Evolutionary conservation across 2,113 vertebrate species (phyloP).

Genomic region (Phalacrocorax pelagicus): DNA sequence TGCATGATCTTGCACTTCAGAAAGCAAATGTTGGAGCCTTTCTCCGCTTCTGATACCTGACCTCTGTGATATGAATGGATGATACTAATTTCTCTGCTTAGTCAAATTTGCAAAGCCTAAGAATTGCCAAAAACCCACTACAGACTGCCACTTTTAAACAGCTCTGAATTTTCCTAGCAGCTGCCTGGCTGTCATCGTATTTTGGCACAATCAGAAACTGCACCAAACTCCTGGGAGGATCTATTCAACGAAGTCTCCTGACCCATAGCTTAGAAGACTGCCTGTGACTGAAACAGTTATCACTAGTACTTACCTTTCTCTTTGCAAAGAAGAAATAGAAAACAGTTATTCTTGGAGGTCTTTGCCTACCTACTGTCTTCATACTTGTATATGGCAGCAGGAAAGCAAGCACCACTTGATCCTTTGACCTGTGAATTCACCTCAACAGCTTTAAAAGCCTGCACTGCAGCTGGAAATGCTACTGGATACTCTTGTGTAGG

Average conservation of each 20-base stretch:
- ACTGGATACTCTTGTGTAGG: background rate
- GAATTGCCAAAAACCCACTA: background rate
- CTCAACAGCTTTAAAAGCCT: background rate
- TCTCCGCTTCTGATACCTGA: background rate
- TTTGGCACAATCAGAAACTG: background rate
- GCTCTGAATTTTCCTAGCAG: background rate
- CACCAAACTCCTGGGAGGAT: background rate
- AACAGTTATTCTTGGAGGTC: background rate
- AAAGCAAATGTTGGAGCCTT: background rate
- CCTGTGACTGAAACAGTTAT: background rate
- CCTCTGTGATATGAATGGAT: background rate
- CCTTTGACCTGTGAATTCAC: constrained; percentile 1
- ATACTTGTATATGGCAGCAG: background rate
- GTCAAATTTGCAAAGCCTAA: background rate
- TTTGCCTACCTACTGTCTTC: background rate
- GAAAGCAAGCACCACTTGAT: background rate
- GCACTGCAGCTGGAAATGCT: background rate
- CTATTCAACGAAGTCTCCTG: background rate
- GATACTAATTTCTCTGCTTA: background rate
- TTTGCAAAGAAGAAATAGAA: background rate
- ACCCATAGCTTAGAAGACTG: background rate
- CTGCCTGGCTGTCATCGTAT: background rate
- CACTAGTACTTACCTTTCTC: background rate
- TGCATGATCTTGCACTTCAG: background rate
- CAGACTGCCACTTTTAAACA: background rate